phyloP scores from a whole-genome alignment of 2,888 invertebrate genomes.

The Anoplius nigerrimus region DNA sequence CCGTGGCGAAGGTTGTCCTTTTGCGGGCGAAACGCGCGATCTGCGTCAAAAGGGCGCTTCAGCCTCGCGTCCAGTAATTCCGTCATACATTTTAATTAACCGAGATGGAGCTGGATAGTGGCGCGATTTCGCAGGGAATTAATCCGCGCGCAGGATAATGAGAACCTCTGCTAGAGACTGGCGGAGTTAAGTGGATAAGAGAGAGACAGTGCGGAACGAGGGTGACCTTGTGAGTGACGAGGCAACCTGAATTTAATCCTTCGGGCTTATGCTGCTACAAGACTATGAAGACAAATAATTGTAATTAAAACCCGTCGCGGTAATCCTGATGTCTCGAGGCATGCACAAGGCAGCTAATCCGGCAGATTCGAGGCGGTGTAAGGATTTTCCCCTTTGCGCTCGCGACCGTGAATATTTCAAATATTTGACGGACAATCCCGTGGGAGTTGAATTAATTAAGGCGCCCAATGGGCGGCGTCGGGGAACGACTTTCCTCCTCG shows the following conservation, averaged over 20 bases:
- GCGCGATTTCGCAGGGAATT: conserved; percentile 5
- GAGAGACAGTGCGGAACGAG: conserved; percentile 53
- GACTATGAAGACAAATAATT: conserved; percentile 67
- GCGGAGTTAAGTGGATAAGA: conserved; percentile 51
- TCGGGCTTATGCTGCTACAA: conserved; percentile 54
- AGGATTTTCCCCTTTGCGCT: background rate
- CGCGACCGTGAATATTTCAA: background rate
- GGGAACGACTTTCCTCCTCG: no score
- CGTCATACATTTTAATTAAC: conserved; percentile 6
- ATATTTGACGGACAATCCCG: no score
- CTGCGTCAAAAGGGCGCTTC: no score
- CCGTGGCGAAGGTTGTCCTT: no score
- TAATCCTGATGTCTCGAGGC: conserved; percentile 39
- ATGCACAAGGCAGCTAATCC: conserved; percentile 23
- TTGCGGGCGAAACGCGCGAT: no score
- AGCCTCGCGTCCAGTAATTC: no score
- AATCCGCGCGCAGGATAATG: conserved; percentile 14
- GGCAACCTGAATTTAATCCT: conserved; percentile 69
- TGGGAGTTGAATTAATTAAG: no score
- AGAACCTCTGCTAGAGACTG: conserved; percentile 43
- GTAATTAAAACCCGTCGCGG: conserved; percentile 49
- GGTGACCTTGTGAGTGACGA: conserved; percentile 64
- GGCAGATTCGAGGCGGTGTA: no score
- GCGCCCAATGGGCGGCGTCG: no score
- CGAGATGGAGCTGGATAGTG: conserved; percentile 24